phyloP scores from a whole-genome alignment of 2,797 vertebrate species.

The Smutsia gigantea region DNA sequence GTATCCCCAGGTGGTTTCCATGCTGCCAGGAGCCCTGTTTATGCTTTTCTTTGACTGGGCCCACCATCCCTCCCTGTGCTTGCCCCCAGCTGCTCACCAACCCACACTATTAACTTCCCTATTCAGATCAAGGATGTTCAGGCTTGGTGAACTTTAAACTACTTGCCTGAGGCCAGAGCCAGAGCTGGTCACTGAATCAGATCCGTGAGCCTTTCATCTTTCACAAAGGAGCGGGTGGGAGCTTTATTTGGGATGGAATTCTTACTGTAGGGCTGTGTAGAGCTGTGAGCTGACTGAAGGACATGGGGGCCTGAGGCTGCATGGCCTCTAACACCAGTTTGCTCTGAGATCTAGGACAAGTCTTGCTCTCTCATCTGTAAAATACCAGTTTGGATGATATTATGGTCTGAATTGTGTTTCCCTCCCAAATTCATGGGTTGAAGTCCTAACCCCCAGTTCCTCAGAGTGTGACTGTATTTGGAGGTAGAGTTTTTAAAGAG shows the following conservation, averaged over 20 bases:
- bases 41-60: background rate
- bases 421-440: no score
- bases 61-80: no score
- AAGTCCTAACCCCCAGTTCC: background rate
- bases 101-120: background rate
- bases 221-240: background rate
- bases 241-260: background rate
- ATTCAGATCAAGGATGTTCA: no score
- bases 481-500: background rate
- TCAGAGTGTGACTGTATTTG: background rate
- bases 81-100: rapidly evolving
- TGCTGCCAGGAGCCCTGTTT: background rate
- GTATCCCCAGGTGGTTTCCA: background rate
- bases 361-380: background rate
- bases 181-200: background rate
- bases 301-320: rapidly evolving
- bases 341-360: background rate
- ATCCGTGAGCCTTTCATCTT: background rate
- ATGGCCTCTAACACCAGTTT: background rate
- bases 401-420: background rate
- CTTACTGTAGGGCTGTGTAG: rapidly evolving
- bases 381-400: background rate
- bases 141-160: background rate
- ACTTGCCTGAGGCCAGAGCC: background rate
- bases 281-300: rapidly evolving